Conservation (phyloP, 1,140 invertebrate genomes). For the Panulirus ornatus region DNA sequence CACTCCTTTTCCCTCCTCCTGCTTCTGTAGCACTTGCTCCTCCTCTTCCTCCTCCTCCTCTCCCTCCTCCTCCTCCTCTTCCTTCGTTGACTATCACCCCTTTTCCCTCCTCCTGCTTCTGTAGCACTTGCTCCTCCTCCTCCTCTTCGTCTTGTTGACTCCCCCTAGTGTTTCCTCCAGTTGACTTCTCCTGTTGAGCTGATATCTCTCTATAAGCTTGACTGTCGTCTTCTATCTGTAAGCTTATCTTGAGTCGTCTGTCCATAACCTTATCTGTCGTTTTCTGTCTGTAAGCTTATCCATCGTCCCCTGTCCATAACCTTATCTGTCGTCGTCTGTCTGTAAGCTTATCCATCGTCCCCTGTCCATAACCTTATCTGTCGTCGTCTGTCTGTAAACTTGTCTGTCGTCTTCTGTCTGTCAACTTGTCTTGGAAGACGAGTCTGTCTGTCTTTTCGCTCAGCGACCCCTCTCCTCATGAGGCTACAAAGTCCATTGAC, state of each 20-base stretch:
- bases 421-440: too few species aligned
- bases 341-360: background rate
- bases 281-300: background rate
- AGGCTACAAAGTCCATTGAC: too few species aligned
- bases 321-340: background rate
- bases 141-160: too few species aligned
- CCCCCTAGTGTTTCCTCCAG: background rate
- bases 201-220: background rate
- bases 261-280: background rate
- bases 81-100: background rate
- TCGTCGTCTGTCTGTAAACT: background rate
- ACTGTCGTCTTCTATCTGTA: background rate
- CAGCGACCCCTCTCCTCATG: too few species aligned
- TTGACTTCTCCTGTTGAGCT: background rate
- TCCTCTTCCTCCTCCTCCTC: background rate
- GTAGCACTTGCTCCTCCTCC: background rate
- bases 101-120: background rate
- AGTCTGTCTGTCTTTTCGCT: too few species aligned
- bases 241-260: background rate
- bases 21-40: too few species aligned
- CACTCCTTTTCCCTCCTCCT: background rate
- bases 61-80: slow-evolving; percentile 1
- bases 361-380: background rate
- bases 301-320: background rate
- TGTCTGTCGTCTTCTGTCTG: background rate